Evolutionary conservation across 2,888 invertebrate species (phyloP).

Genomic region (Sturmia bella): DNA sequence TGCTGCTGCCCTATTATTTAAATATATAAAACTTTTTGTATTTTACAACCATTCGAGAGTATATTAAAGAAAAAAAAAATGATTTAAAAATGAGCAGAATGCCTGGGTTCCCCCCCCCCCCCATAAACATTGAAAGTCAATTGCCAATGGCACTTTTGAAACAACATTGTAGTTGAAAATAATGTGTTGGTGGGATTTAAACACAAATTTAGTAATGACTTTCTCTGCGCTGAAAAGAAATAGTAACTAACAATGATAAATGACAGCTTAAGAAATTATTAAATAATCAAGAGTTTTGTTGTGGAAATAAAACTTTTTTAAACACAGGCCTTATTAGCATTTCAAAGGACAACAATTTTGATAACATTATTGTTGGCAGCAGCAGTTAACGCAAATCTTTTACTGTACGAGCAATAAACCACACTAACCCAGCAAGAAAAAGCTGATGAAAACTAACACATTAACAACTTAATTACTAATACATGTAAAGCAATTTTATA

Average conservation of each 20-base stretch:
- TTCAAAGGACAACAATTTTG: not conserved
- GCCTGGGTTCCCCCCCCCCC: conserved; percentile 21
- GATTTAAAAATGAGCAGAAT: conserved; percentile 38
- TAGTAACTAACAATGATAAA: conserved; percentile 22
- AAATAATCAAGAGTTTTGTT: conserved; percentile 15
- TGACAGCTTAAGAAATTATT: conserved; percentile 46
- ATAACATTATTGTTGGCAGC: conserved; percentile 1
- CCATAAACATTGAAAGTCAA: conserved; percentile 49
- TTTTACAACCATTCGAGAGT: conserved; percentile 37
- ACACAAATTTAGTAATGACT: conserved; percentile 2
- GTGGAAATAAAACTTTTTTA: conserved; percentile 1
- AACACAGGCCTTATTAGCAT: not conserved
- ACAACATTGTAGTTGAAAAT: too few relatives aligned
- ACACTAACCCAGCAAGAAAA: too few relatives aligned
- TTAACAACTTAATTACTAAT: too few relatives aligned
- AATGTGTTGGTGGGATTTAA: not conserved
- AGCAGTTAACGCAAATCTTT: too few relatives aligned
- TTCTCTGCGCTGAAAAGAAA: conserved; percentile 4
- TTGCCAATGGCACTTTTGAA: conserved; percentile 54
- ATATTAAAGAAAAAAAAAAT: conserved; percentile 1
- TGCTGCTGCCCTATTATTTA: conserved; percentile 56
- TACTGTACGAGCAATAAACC: too few relatives aligned
- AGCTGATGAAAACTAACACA: too few relatives aligned
- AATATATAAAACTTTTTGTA: conserved; percentile 51
- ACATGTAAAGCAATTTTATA: too few relatives aligned